Evolutionary conservation across 2,888 invertebrate genomes (phyloP).

Genomic region (Portevinia maculata): DNA sequence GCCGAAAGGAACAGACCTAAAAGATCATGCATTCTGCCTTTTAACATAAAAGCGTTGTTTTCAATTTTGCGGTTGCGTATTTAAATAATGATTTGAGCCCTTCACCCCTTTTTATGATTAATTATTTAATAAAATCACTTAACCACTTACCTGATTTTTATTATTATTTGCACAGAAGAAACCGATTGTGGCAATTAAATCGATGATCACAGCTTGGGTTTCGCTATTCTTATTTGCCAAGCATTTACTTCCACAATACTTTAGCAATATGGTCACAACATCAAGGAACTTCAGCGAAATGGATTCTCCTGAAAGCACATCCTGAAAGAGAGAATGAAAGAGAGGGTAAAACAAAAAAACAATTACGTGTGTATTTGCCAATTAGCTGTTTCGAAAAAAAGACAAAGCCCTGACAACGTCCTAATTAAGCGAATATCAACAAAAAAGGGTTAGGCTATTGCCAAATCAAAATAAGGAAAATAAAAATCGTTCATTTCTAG

Average conservation of each 20-base stretch:
- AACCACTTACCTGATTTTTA: constrained; percentile 79
- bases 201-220: constrained; percentile 81
- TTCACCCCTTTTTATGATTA: background rate
- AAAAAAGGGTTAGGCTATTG: constrained; percentile 74
- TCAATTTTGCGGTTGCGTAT: too few species aligned
- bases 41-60: too few species aligned
- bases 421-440: constrained; percentile 80
- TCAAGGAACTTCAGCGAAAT: constrained; percentile 81
- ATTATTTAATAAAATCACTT: background rate
- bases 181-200: constrained; percentile 82
- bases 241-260: constrained; percentile 79
- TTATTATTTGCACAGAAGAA: constrained; percentile 82
- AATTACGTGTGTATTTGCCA: constrained; percentile 60
- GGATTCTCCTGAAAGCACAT: constrained; percentile 80
- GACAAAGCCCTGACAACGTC: constrained; percentile 76
- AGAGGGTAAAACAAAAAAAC: constrained; percentile 31
- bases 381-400: constrained; percentile 62
- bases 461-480: constrained; percentile 19
- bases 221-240: constrained; percentile 79
- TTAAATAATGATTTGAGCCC: too few species aligned
- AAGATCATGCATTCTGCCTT: too few species aligned
- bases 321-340: constrained; percentile 76
- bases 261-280: constrained; percentile 81
- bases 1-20: too few species aligned
- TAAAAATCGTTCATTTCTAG: constrained; percentile 13